Base-by-base conservation (phyloP, 1,140 invertebrate species). In the Drosophila auraria region DNA sequence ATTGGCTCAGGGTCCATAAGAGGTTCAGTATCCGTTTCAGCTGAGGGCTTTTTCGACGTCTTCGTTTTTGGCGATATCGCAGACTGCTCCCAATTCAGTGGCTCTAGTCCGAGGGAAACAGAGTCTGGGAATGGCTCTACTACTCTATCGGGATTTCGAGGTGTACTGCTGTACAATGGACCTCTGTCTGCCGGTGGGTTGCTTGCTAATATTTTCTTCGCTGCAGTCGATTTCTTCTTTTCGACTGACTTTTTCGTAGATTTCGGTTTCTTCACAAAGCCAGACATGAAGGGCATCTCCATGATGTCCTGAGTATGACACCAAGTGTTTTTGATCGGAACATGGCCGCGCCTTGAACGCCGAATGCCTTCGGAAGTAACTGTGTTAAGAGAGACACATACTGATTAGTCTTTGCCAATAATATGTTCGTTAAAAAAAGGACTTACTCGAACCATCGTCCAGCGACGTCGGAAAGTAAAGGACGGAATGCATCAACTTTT, bases 271-370 rank as follows among this genome's bases (percentile, higher is more conserved):
- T 62, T 7, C 4, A 6, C 11, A 2, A 11, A 25, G 6, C 6
- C 17, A 14, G 25, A 2, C 14, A 75, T 62, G 5, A 69, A 82
- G 3, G 12, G 25, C 8, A 86, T 66, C 1, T 66, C 5, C 12
- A 15, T 64, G 4, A 77, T 80, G 40, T 87, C 65, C 15, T 80
- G 33, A 0, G 72, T 79, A 23, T 89, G 82, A 12, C 51, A 62
- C 68, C 64, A 91, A 12, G 23, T 63, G 8, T 82, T 86, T 7
- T 56, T 56, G 2, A 91, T 30, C 7, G 91, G 91, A 0, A 89
- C 60, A 0, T 82, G 91, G 5, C 91, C 91, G 33, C 91, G 82
- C 25, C 65, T 79, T 12, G 91, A 92, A 60, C 78, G 61, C 25
- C 91, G 87, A 54, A 83, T 38, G 15, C 42, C 78, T 47, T 17